phyloP scores from a whole-genome alignment of 2,888 invertebrate genomes.

The Thera obeliscata region DNA sequence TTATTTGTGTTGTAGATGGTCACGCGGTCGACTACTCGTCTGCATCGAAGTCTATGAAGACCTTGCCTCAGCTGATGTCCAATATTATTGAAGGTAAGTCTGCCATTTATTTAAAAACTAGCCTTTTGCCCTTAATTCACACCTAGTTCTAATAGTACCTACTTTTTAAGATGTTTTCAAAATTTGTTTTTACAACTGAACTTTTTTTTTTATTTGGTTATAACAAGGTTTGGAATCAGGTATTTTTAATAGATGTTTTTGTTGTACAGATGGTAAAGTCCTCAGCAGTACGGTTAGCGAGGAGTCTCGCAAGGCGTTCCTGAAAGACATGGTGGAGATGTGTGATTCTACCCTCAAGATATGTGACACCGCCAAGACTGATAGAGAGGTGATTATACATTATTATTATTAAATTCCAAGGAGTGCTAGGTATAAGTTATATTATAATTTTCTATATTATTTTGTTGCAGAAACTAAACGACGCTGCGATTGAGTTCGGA shows the following conservation, averaged over 20 bases:
- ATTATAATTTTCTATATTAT: not conserved
- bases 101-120: no score
- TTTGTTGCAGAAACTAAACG: conserved; percentile 57
- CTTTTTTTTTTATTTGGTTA: no score
- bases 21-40: conserved; percentile 56
- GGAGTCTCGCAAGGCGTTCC: conserved; percentile 46
- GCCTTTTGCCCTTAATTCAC: no score
- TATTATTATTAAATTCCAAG: no score
- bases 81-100: conserved; percentile 53
- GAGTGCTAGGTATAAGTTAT: no score
- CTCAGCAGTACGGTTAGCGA: conserved; percentile 50
- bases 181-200: no score
- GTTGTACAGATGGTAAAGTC: conserved; percentile 50
- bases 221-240: no score
- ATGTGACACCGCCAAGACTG: conserved; percentile 51
- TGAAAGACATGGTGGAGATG: conserved; percentile 53
- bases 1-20: conserved; percentile 51
- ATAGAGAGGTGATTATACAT: conserved; percentile 50
- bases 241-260: not conserved
- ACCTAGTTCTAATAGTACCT: no score
- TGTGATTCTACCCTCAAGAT: conserved; percentile 52
- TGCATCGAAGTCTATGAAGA: conserved; percentile 50
- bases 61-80: conserved; percentile 51
- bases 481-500: conserved; percentile 58
- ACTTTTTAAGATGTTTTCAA: no score